Evolutionary conservation across 92 coral and sea anemone species (phyloP).

Genomic region (Porites evermanni): DNA sequence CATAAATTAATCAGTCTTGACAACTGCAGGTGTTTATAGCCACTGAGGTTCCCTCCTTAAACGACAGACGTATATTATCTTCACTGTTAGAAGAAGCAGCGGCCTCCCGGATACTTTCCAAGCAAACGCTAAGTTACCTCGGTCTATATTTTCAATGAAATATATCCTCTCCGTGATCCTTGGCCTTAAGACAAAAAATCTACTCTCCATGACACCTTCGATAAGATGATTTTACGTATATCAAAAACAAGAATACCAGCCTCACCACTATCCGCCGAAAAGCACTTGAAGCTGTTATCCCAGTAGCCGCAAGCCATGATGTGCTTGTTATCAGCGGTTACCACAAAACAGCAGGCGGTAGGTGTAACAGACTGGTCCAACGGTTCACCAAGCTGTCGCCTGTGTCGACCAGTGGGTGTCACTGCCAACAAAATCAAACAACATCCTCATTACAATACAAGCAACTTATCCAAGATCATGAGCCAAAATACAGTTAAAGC

Average conservation of each 20-base stretch:
- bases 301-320: slow-evolving; percentile 99
- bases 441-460: not conserved
- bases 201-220: no score
- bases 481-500: not conserved
- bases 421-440: slow-evolving; percentile 32
- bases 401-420: slow-evolving; percentile 80
- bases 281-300: slow-evolving; percentile 99
- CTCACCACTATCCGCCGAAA: slow-evolving; percentile 88
- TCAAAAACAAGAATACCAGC: not conserved
- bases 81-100: no score
- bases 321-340: slow-evolving; percentile 87
- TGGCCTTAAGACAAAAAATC: no score
- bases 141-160: no score
- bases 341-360: slow-evolving; percentile 90
- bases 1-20: no score
- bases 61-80: no score
- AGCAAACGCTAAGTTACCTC: no score
- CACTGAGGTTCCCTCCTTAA: no score
- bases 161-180: no score
- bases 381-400: slow-evolving; percentile 98
- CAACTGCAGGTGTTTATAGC: no score
- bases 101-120: no score
- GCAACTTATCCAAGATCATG: not conserved
- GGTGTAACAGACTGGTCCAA: slow-evolving; percentile 98
- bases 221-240: no score